phyloP scores from a whole-genome alignment of 1,140 invertebrate genomes.

The silkworm (Bombyx mori) region DNA sequence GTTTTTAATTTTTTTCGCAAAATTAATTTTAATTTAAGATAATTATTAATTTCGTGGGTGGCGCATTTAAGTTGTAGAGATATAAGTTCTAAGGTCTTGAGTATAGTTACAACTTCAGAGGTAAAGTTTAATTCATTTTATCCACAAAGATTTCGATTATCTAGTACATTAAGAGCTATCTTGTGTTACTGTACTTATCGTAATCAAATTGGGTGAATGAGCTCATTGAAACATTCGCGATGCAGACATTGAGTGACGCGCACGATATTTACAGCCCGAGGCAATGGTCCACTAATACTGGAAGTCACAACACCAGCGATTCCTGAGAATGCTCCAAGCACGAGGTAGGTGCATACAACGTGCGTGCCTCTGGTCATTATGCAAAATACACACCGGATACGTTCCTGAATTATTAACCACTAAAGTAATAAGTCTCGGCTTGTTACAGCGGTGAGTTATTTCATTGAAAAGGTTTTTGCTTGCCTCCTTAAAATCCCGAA shows the following conservation, averaged over 20 bases:
- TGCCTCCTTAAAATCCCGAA: not conserved
- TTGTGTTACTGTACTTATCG: too few relatives aligned
- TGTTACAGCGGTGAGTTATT: constrained; percentile 11
- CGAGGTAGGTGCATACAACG: not conserved
- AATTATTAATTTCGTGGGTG: too few relatives aligned
- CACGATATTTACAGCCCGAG: constrained; percentile 11
- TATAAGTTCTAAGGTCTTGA: too few relatives aligned
- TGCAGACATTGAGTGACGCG: not conserved
- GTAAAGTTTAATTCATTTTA: too few relatives aligned
- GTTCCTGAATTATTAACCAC: constrained; percentile 25
- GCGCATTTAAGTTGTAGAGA: too few relatives aligned
- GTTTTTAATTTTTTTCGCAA: too few relatives aligned
- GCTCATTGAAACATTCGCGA: too few relatives aligned
- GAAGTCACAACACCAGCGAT: constrained; percentile 10
- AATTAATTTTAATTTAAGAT: too few relatives aligned
- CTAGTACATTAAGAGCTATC: too few relatives aligned
- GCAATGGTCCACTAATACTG: constrained; percentile 16
- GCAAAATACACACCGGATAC: constrained; percentile 35
- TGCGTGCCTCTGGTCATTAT: constrained; percentile 27
- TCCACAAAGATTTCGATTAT: too few relatives aligned
- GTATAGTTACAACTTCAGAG: too few relatives aligned
- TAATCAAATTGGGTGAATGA: too few relatives aligned
- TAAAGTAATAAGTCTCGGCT: constrained; percentile 25
- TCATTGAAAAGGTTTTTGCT: constrained; percentile 2
- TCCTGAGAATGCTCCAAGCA: constrained; percentile 10